These are phyloP conservation scores for Trachemys scripta DNA, from an alignment of 2,113 vertebrate genomes.

Conservation along the genomic window DNA sequence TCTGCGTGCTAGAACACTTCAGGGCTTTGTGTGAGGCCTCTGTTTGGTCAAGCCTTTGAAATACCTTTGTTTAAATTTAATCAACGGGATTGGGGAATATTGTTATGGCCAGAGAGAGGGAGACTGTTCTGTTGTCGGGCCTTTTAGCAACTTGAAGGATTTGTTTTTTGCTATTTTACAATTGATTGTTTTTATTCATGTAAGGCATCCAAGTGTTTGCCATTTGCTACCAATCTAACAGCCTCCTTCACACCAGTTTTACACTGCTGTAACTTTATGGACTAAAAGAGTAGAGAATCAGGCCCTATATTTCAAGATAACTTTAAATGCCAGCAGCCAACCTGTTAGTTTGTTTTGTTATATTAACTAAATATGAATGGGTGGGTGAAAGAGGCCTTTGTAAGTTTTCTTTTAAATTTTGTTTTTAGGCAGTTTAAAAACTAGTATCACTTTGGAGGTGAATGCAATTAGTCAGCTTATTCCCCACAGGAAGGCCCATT, in stretches of 20 bases:
- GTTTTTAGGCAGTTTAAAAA: neutral
- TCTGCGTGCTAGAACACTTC: neutral
- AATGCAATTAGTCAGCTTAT: conserved; percentile 28
- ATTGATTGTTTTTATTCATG: neutral
- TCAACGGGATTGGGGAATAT: neutral
- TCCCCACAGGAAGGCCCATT: neutral
- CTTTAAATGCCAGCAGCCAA: neutral
- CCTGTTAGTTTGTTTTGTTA: neutral
- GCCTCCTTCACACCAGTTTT: neutral
- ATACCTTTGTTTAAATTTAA: neutral
- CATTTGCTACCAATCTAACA: neutral
- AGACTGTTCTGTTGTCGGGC: neutral
- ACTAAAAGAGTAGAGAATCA: neutral
- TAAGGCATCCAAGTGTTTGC: neutral
- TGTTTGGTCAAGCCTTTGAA: neutral
- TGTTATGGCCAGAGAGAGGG: neutral
- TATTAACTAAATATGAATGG: conserved; percentile 13
- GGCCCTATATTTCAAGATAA: conserved; percentile 3
- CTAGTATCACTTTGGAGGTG: neutral
- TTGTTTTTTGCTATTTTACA: conserved; percentile 1
- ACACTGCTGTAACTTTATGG: neutral
- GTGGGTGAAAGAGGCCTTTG: conserved; percentile 4
- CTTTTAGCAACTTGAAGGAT: neutral
- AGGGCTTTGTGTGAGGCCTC: neutral
- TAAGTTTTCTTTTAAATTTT: conserved; percentile 47